Base-by-base conservation (phyloP, 1,140 invertebrate species). In the Halyomorpha halys region DNA sequence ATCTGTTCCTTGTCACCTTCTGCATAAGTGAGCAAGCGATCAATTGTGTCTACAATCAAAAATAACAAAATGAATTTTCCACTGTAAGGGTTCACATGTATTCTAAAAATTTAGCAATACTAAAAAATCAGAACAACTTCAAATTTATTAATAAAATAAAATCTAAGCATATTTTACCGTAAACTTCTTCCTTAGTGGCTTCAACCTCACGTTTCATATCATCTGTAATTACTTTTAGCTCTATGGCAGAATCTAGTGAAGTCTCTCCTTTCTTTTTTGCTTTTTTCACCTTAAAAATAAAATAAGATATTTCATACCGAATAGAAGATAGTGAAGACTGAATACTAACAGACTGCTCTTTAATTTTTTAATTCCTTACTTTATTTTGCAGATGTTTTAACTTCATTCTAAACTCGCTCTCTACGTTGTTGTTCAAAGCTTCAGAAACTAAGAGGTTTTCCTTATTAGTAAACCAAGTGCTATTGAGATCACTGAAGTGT, bases 1-100 rank as follows among this genome's bases (percentile, higher is more conserved):
- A 83, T 70, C 70, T 80, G 80, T 44, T 77, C 79, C 59, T 79
- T 76, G 2, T 81, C 79, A 45, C 76, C 76, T 5, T 78, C 54
- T 15, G 62, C 49, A 62, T 71, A 85, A 69, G 49, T 74, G 72
- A 11, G 69, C 70, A 44, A 79, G 76, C 27, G 76, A 74, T 56
- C 73, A 6, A 67, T 65, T 49, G 68, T 25, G 18, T 63, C 67
- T 69, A 27, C 25, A 61, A 65, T 27, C 2, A 6, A 65, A 49
- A 1, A 49, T 11, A 49, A 11, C n/a, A 19, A 53, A 39, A 39
- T 39, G 34, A 39, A 39, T 39, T 39, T 39, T 39, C 34, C 34
- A 39, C 34, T 11, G 34, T 13, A 8, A 30, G 27, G 27, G 8
- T 30, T 30, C 3, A 30, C 3, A 4, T 30, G 27, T 30, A 30